Percentiles rank a stretch among this genome's conserved stretches.
phyloP scores from a whole-genome alignment of 2,888 invertebrate species.

The Prionchulus punctatus region DNA sequence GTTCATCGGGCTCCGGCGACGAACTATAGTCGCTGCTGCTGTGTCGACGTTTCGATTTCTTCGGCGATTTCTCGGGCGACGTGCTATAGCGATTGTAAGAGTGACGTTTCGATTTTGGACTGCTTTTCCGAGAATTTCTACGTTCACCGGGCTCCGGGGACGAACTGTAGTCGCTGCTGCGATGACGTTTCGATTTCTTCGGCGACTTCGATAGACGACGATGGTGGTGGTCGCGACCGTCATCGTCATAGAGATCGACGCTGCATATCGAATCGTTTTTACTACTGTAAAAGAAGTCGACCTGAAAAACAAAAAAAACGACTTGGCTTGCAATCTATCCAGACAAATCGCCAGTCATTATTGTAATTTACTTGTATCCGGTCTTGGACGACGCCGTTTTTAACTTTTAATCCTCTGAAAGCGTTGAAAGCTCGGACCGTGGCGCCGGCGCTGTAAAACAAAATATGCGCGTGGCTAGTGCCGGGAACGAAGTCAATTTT shows the following conservation, averaged over 20 bases:
- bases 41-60: neutral
- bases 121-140: too few species aligned
- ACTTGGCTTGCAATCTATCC: neutral
- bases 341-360: neutral
- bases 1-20: too few species aligned
- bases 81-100: too few species aligned
- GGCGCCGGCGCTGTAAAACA: slow-evolving; percentile 89
- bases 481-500: slow-evolving; percentile 94
- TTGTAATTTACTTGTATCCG: neutral
- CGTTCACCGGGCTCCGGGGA: too few species aligned
- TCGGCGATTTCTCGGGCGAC: neutral
- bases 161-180: too few species aligned
- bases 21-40: too few species aligned
- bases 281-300: neutral
- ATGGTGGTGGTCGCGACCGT: neutral
- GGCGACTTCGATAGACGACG: neutral
- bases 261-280: too few species aligned
- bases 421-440: slow-evolving; percentile 62
- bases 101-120: too few species aligned
- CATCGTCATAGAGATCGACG: neutral
- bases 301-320: neutral
- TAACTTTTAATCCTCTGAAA: slow-evolving; percentile 49
- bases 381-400: neutral
- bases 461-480: slow-evolving; percentile 72
- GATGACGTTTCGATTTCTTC: neutral